A percentile compares a stretch with the other conserved stretches of the same genome.
These are phyloP conservation scores for Drosophila subobscura DNA, from an alignment of 1,140 invertebrate genomes.

Conservation along the genomic window DNA sequence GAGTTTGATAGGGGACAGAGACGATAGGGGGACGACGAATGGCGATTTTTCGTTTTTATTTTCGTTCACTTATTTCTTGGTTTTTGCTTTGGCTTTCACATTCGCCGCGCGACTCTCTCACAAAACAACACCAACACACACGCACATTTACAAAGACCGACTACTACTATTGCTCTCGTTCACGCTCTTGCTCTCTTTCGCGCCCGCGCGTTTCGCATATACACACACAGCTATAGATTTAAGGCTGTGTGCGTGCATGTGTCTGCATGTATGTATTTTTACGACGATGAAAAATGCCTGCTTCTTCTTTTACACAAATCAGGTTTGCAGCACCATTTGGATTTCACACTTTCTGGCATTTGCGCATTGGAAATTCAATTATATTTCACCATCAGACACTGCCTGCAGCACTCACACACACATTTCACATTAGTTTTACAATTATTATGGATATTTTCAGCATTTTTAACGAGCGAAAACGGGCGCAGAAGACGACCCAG, in stretches of 20 bases:
- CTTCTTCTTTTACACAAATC: constrained; percentile 68
- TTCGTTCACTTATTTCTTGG: constrained; percentile 81
- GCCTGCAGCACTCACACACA: constrained; percentile 24
- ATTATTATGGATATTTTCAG: constrained; percentile 64
- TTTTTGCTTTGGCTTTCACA: constrained; percentile 77
- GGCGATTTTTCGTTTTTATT: constrained; percentile 75
- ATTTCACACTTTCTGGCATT: constrained; percentile 45
- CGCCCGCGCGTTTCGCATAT: constrained; percentile 65
- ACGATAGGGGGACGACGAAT: constrained; percentile 23
- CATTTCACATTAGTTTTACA: constrained; percentile 55
- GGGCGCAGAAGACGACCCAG: neutral
- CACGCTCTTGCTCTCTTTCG: constrained; percentile 46
- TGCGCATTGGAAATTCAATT: constrained; percentile 18
- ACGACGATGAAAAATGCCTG: constrained; percentile 75
- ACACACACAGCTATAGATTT: constrained; percentile 42
- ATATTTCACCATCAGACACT: constrained; percentile 36
- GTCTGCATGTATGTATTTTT: constrained; percentile 68
- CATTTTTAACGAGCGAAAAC: constrained; percentile 42
- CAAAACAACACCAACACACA: constrained; percentile 49
- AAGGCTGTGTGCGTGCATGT: constrained; percentile 29
- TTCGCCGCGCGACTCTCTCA: constrained; percentile 64
- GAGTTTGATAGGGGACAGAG: constrained; percentile 31
- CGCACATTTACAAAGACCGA: constrained; percentile 12
- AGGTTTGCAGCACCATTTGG: constrained; percentile 56
- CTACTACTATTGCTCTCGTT: constrained; percentile 21